phyloP scores from a whole-genome alignment of 2,797 vertebrate species.

The Bovichtus variegatus region DNA sequence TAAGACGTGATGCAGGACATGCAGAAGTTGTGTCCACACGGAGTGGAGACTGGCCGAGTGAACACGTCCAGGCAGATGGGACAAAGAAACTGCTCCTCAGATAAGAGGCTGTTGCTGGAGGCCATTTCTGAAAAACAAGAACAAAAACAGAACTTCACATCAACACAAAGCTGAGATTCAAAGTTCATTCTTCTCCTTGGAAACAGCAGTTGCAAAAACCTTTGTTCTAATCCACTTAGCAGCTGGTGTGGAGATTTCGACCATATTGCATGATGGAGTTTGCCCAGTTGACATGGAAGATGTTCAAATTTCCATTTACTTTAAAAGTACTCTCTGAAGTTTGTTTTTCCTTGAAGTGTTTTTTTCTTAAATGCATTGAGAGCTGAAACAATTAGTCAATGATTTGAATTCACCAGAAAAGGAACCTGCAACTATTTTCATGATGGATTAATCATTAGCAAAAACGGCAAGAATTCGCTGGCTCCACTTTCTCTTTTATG shows the following conservation, averaged over 20 bases:
- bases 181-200: too few relatives aligned
- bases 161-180: background rate
- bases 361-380: background rate
- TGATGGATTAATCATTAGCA: background rate
- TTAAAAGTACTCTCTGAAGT: background rate
- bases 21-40: conserved; percentile 80
- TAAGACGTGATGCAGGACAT: conserved; percentile 60
- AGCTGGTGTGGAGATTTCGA: too few relatives aligned
- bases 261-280: background rate
- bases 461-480: background rate
- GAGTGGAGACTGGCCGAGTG: conserved; percentile 66
- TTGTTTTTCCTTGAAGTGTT: background rate
- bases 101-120: conserved; percentile 45
- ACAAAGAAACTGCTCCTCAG: conserved; percentile 72
- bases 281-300: background rate
- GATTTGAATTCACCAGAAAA: too few relatives aligned
- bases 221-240: too few relatives aligned
- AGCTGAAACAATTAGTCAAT: background rate
- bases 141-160: background rate
- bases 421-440: background rate
- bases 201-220: background rate
- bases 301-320: background rate
- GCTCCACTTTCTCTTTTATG: background rate
- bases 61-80: conserved; percentile 72
- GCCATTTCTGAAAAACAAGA: conserved; percentile 68